phyloP scores from a whole-genome alignment of 2,888 invertebrate species.

The Acanthosepion lycidas region DNA sequence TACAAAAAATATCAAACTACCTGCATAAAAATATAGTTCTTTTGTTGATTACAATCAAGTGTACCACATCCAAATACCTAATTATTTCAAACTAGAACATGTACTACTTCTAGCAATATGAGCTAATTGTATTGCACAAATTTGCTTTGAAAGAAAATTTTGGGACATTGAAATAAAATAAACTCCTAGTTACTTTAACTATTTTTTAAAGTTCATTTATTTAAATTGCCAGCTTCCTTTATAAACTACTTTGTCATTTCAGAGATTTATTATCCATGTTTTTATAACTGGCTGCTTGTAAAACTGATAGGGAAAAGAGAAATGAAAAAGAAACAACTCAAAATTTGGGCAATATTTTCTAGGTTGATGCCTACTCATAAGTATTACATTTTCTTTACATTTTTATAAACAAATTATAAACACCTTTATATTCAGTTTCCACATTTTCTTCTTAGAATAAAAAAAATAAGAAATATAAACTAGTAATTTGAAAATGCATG shows the following conservation, averaged over 20 bases:
- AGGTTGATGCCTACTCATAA: no score
- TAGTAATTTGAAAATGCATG: no score
- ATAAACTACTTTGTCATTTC: background rate
- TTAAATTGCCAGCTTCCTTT: background rate
- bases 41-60: background rate
- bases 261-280: background rate
- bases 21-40: background rate
- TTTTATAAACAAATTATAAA: no score
- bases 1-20: background rate
- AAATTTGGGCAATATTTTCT: background rate
- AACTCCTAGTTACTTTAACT: background rate
- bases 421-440: no score
- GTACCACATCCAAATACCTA: background rate
- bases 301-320: no score
- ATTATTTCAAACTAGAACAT: background rate
- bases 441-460: no score
- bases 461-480: no score
- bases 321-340: background rate
- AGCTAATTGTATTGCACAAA: no score
- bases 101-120: no score
- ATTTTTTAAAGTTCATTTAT: background rate
- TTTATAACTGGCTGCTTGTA: no score
- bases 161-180: background rate
- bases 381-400: no score
- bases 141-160: background rate